A percentile compares a stretch with the other conserved stretches of the same genome.
phyloP scores from a whole-genome alignment of 2,113 vertebrate genomes.

The Malurus alboscapulatus region DNA sequence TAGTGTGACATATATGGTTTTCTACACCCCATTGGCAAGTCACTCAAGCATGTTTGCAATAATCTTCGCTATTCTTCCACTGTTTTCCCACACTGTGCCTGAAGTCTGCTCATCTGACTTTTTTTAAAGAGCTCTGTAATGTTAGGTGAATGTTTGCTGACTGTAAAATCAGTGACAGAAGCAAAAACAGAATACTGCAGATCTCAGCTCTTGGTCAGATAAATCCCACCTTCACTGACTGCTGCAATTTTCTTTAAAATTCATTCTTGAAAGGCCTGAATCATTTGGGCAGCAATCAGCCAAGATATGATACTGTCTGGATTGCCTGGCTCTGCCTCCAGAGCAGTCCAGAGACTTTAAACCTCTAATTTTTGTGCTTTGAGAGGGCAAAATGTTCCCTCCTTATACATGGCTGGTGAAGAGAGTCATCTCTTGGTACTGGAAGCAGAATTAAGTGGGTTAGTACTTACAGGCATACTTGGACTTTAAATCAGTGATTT shows the following conservation, averaged over 20 bases:
- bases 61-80: neutral
- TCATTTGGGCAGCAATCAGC: neutral
- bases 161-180: neutral
- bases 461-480: neutral
- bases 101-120: neutral
- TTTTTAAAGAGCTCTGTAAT: neutral
- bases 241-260: neutral
- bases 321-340: neutral
- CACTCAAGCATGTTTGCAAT: neutral
- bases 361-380: neutral
- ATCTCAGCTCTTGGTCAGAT: neutral
- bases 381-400: neutral
- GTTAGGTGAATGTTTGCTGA: neutral
- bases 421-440: neutral
- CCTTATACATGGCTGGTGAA: neutral
- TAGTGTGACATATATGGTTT: neutral
- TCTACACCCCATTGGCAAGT: neutral
- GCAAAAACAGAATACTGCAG: neutral
- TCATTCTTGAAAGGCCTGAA: neutral
- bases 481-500: neutral
- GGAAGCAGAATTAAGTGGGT: neutral
- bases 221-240: neutral
- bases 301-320: neutral
- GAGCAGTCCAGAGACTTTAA: neutral
- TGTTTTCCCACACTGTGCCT: accelerated